Evolutionary conservation across 2,888 invertebrate species (phyloP).

Genomic region (Actias luna): DNA sequence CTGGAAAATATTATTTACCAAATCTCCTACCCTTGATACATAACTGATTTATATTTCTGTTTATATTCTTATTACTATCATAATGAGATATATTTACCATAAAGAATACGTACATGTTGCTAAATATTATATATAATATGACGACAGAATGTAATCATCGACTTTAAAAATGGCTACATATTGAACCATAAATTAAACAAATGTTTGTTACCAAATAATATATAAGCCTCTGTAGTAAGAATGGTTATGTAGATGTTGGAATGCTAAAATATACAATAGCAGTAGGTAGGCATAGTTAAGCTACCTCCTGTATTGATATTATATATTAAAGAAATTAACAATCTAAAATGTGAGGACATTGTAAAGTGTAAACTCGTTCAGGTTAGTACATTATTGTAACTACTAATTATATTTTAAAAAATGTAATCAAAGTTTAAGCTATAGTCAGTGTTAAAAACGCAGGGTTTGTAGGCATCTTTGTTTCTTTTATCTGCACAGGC

Average conservation of each 20-base stretch:
- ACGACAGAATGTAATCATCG: neutral
- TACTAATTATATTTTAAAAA: conserved; percentile 36
- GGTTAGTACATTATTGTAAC: conserved; percentile 26
- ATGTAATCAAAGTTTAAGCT: conserved; percentile 40
- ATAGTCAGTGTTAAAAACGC: conserved; percentile 39
- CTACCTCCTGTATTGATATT: conserved; percentile 5
- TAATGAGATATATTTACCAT: neutral
- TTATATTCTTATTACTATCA: no score
- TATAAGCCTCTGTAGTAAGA: conserved; percentile 14
- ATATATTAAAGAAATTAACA: neutral
- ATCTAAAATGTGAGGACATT: neutral
- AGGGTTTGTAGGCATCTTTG: conserved; percentile 42
- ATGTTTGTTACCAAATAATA: neutral
- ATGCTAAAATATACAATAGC: neutral
- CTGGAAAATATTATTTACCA: neutral
- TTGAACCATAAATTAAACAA: neutral
- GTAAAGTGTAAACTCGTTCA: conserved; percentile 17
- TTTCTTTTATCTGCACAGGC: conserved; percentile 51
- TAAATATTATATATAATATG: neutral
- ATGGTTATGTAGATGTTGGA: conserved; percentile 4
- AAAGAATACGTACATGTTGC: neutral
- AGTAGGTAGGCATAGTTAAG: conserved; percentile 3
- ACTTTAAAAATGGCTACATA: neutral
- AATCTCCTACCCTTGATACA: neutral
- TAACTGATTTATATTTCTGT: neutral